Base-by-base conservation (phyloP, 2,888 invertebrate genomes). In the Thereva nobilitata region DNA sequence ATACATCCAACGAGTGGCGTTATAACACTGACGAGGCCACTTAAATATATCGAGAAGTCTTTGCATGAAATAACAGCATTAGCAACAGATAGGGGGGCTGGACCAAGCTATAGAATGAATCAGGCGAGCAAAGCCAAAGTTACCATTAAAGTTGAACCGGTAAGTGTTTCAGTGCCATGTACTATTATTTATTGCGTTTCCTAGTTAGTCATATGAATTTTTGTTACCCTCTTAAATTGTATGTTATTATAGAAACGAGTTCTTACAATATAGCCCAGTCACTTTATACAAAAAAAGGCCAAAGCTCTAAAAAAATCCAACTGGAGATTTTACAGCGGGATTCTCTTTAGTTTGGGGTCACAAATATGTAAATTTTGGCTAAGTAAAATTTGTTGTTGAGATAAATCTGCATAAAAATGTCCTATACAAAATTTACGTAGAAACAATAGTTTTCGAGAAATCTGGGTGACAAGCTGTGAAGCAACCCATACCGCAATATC, bases 1-100 rank as follows among this genome's bases (percentile, higher is more conserved):
- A 89, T 99, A 67, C 95, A 98, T 80, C 95, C 97, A 1, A 92
- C 94, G 64, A 91, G 91, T 54, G 97, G 97, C 7, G 87, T 92
- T 37, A 87, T 97, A 68, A 90, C 91, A 10, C 83, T 95, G 12
- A 92, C 94, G 49, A 86, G 92, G 71, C 88, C 89, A 10, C 84
- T 97, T 65, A 84, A 86, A 69, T 91, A 88, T 74, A 84, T 86
- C 45, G 90, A 91, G 67, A 85, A 85, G 69, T 84, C 88, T 6
- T 82, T 86, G 66, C 89, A 93, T 79, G 88, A 89, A 72, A 79
- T 97, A 64, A 86, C 86, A 4, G 91, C 96, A n/a, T 76, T 92
- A 65, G 96, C 94, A 3, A 88, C 89, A 73, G 96, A 97, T 77
- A 86, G 96, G 4, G 95, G 94, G 0, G 87, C 78, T 1, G 82